Evolutionary conservation across 2,888 invertebrate species (phyloP), one percentile per base, ranked within the genome.

Genomic region (Sipha maydis): DNA sequence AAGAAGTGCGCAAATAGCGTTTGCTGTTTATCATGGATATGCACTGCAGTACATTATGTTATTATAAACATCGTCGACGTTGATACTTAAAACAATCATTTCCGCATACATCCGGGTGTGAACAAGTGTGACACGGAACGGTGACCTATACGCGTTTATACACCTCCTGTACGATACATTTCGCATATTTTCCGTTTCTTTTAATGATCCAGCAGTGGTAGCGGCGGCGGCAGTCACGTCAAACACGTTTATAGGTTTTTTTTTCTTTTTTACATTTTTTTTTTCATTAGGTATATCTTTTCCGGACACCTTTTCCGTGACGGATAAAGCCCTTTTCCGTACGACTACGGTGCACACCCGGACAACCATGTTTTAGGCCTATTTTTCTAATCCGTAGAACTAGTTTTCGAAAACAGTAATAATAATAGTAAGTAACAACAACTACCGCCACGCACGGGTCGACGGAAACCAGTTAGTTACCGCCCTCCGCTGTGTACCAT

Each of bases 331-430:
- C 75, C 71, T 31, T 31, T 61, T 61, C 31, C 34, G 9, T 48
- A 14, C 31, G 34, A 38, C 25, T 54, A 28, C 34, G 77, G 77
- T 54, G 54, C 48, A 14, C 1, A 41, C 41, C 41, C 41, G n/a
- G 25, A 31, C 21, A 61, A 79, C 61, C 31, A 31, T 61, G 56
- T 71, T 48, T 77, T 48, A 78, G 85, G 78, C 78, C 56, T 34
- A 54, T 80, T 80, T 80, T 86, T 86, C 56, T 73, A 80, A 86
- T 86, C 73, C 38, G 71, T 17, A 34, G 73, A 79, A 86, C 86
- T 73, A 28, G 86, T 80, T 86, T 80, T 73, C 14, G 69, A 78
- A 69, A 78, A 67, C 75, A 54, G 48, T 82, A 67, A 61, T 61
- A 61, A 8, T 61, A 61, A 61, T 61, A 61, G 25, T 25, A 25